Base-by-base conservation (phyloP, 2,113 vertebrate genomes). In the Osmerus eperlanus region DNA sequence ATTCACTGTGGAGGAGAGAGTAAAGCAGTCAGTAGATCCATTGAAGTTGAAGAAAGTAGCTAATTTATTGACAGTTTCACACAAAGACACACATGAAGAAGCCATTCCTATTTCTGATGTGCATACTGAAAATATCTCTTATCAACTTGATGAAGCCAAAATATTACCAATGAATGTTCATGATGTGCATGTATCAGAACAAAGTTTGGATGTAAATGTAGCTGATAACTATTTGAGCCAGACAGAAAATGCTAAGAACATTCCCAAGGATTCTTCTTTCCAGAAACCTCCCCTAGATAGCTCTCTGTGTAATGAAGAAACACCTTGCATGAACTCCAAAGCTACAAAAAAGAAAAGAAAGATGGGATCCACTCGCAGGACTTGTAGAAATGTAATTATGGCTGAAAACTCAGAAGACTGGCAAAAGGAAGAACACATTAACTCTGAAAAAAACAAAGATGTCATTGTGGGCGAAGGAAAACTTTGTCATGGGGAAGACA, bases 311-410 rank as follows among this genome's bases (percentile, higher is more conserved):
- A 5, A 60, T 60, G 58, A 21, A 21, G 58, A 19, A 51, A 80
- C 76, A 72, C 67, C 70, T 16, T 64, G 70, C 71, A 21, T 74
- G 12, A 73, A 65, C 70, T 63, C 58, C 0, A 16, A 62, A 14
- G 70, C 6, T 9, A 9, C 36, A 54, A 76, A 16, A 66, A 73
- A 73, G 28, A 80, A 56, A 55, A 75, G 65, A 65, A 84, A 78
- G 74, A 76, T 82, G 36, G 80, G 80, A 52, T 80, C 83, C 61
- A 75, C 75, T 67, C 77, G 78, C 12, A 82, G 70, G 36, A 14
- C 3, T 29, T 18, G 62, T 60, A 67, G 61, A 58, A 61, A 32
- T 75, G 56, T 59, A n/a, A n/a, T 32, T 32, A 3, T n/a, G 18
- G 56, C n/a, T 19, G 5, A 18, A 18, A 59, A 6, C 21, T 21